phyloP scores from a whole-genome alignment of 2,888 invertebrate genomes.

The Gymnoscelis rufifasciata region DNA sequence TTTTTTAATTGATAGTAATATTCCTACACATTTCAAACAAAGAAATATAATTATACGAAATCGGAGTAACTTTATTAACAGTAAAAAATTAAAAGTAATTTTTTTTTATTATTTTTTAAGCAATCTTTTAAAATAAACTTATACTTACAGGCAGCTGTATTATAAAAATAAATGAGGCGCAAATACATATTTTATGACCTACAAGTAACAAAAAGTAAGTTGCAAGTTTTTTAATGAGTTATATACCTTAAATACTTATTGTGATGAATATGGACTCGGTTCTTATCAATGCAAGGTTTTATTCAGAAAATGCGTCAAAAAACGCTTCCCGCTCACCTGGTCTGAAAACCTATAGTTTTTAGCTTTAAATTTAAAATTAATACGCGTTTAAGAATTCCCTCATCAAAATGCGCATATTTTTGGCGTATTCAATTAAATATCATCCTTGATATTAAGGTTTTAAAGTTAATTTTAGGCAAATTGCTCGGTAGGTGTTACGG shows the following conservation, averaged over 20 bases:
- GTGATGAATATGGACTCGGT: not conserved
- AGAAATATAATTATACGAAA: no score
- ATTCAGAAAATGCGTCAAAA: conserved; percentile 12
- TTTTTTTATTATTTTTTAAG: no score
- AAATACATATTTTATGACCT: no score
- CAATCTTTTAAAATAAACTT: no score
- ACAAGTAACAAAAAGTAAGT: no score
- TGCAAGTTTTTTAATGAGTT: not conserved
- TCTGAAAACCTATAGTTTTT: conserved; percentile 20
- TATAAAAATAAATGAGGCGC: no score
- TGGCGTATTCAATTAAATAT: conserved; percentile 48
- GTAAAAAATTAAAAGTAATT: no score
- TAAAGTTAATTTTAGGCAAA: conserved; percentile 56
- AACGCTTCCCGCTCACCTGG: conserved; percentile 19
- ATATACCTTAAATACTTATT: not conserved
- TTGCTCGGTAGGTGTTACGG: conserved; percentile 43
- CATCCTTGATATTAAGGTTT: conserved; percentile 48
- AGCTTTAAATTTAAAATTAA: conserved; percentile 29
- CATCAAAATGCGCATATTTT: conserved; percentile 33
- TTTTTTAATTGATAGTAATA: no score
- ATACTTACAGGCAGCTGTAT: no score
- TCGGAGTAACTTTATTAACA: no score
- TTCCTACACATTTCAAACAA: no score
- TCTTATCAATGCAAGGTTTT: conserved; percentile 7
- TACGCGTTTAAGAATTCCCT: conserved; percentile 27